Evolutionary conservation across 2,113 vertebrate genomes (phyloP).

Genomic region (Porphyrio hochstetteri): DNA sequence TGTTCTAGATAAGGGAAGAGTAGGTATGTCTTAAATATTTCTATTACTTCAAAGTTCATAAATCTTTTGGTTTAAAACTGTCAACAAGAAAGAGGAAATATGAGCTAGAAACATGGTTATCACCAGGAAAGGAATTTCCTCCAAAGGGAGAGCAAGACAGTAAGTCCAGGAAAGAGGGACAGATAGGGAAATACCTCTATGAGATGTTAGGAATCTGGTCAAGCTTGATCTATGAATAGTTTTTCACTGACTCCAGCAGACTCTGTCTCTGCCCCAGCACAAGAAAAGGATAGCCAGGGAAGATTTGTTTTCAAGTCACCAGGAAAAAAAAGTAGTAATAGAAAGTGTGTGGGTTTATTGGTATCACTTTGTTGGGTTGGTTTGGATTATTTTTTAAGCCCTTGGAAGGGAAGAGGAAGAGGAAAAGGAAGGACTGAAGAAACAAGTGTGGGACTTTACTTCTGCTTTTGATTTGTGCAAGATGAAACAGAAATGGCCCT

Average conservation of each 20-base stretch:
- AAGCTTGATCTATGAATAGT: neutral
- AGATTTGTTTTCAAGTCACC: neutral
- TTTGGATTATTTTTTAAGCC: neutral
- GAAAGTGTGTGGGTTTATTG: neutral
- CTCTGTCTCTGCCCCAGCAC: neutral
- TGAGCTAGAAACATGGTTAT: slow-evolving; percentile 64
- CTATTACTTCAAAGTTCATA: slow-evolving; percentile 70
- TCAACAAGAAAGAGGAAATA: slow-evolving; percentile 70
- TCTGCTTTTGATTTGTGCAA: neutral
- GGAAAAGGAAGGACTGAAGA: neutral
- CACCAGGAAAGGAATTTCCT: slow-evolving; percentile 70
- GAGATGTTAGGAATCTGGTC: slow-evolving; percentile 24
- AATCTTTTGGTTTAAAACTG: slow-evolving; percentile 73
- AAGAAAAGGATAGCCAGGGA: neutral
- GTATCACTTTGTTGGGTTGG: neutral
- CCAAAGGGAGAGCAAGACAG: slow-evolving; percentile 53
- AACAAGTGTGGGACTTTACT: accelerated
- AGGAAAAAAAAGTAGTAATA: neutral
- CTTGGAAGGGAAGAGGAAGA: neutral
- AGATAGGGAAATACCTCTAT: slow-evolving; percentile 55
- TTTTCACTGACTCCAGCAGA: slow-evolving; percentile 13
- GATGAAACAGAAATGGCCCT: neutral
- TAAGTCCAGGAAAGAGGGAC: slow-evolving; percentile 41
- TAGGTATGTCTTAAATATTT: slow-evolving; percentile 68
- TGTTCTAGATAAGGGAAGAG: slow-evolving; percentile 52